Percentiles rank a stretch among this genome's conserved stretches.
Evolutionary conservation across 2,113 vertebrate genomes (phyloP).

Genomic region (Myiagra hebetior): DNA sequence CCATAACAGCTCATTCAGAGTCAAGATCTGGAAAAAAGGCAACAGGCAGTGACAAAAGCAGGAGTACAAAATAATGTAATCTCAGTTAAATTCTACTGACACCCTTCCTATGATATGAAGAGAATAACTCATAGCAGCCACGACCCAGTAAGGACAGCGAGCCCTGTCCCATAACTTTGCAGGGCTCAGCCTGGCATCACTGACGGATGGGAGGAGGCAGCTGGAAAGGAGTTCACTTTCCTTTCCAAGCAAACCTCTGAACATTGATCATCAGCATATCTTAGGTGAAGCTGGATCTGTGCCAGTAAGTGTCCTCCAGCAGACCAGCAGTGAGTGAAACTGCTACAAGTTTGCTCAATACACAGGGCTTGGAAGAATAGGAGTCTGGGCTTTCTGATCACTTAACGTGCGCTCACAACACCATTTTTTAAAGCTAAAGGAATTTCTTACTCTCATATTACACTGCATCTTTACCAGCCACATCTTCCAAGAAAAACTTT

Average conservation of each 20-base stretch:
- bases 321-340: not conserved
- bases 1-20: not conserved
- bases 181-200: not conserved
- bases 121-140: not conserved
- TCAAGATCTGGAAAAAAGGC: not conserved
- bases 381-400: not conserved
- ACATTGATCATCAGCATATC: not conserved
- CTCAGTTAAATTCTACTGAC: not conserved
- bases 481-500: constrained; percentile 14
- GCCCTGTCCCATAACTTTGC: not conserved
- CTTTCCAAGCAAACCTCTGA: not conserved
- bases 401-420: not conserved
- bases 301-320: not conserved
- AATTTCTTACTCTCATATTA: constrained; percentile 19
- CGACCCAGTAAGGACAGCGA: fast-evolving
- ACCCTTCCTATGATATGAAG: not conserved
- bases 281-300: not conserved
- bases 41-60: not conserved
- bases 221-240: not conserved
- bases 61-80: not conserved
- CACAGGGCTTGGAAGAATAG: not conserved
- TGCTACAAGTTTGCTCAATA: not conserved
- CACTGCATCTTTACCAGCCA: not conserved
- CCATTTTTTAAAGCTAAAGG: not conserved
- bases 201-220: not conserved